These are phyloP conservation scores for Thalassoma bifasciatum DNA, from an alignment of 2,113 vertebrate genomes.

Conservation along the genomic window DNA sequence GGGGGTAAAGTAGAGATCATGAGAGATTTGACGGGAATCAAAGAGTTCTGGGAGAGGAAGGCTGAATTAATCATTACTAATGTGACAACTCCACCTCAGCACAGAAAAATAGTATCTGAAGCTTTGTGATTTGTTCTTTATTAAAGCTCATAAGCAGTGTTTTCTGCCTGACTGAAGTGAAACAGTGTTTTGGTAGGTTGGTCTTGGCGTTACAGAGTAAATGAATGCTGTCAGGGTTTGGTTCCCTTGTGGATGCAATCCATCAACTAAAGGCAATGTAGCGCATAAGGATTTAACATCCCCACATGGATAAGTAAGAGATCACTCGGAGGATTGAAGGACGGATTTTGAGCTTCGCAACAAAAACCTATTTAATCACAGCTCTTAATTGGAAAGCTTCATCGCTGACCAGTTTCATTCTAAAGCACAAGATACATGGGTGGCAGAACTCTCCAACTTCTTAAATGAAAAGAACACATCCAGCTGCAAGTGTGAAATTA, in stretches of 20 bases:
- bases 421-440: not conserved
- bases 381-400: not conserved
- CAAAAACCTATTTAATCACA: not conserved
- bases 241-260: not conserved
- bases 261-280: not conserved
- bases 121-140: constrained; percentile 17
- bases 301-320: not conserved
- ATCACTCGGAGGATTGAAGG: not conserved
- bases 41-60: not conserved
- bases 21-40: constrained; percentile 21
- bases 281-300: constrained; percentile 6
- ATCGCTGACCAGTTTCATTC: not conserved
- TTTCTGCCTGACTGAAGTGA: constrained; percentile 10
- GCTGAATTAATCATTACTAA: constrained; percentile 19
- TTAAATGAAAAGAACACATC: not conserved
- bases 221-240: not conserved
- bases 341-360: not conserved
- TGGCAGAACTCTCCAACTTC: not conserved
- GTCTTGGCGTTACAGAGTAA: not conserved
- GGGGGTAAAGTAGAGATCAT: constrained; percentile 17
- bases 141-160: not conserved
- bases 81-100: not conserved
- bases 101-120: not conserved
- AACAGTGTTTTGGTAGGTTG: not conserved
- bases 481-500: not conserved